Evolutionary conservation across 2,113 vertebrate genomes (phyloP).

Genomic region (Toxotes jaculatrix): DNA sequence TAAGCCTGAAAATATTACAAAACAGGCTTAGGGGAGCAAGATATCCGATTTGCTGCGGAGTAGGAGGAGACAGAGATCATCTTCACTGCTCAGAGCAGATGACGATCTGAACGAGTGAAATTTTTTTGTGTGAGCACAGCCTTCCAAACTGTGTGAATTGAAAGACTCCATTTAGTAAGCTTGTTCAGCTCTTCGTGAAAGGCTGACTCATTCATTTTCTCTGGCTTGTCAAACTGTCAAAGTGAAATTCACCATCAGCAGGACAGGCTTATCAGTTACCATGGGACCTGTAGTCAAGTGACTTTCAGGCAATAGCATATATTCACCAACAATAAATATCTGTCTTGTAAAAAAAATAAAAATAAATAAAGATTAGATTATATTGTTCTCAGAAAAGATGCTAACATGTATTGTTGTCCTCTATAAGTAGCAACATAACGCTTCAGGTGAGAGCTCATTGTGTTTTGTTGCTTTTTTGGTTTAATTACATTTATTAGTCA

Average conservation of each 20-base stretch:
- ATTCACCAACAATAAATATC: slow-evolving; percentile 21
- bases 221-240: slow-evolving; percentile 70
- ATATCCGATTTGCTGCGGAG: slow-evolving; percentile 26
- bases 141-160: slow-evolving; percentile 45
- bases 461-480: neutral
- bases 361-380: neutral
- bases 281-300: slow-evolving; percentile 60
- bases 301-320: slow-evolving; percentile 41
- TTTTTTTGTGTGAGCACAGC: neutral
- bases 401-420: neutral
- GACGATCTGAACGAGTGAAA: slow-evolving; percentile 31
- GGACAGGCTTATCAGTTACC: slow-evolving; percentile 56
- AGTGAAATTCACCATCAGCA: slow-evolving; percentile 30
- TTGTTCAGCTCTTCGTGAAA: slow-evolving; percentile 66
- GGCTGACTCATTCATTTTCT: slow-evolving; percentile 72
- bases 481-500: neutral
- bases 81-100: slow-evolving; percentile 35
- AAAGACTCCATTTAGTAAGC: slow-evolving; percentile 53
- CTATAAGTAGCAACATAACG: neutral
- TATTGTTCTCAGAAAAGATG: neutral
- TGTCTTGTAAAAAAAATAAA: neutral
- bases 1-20: slow-evolving; percentile 43
- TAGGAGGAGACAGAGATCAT: slow-evolving; percentile 10
- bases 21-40: slow-evolving; percentile 43
- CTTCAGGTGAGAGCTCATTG: neutral